These are phyloP conservation scores for Charina bottae DNA, from an alignment of 2,113 vertebrate species.

Conservation along the genomic window DNA sequence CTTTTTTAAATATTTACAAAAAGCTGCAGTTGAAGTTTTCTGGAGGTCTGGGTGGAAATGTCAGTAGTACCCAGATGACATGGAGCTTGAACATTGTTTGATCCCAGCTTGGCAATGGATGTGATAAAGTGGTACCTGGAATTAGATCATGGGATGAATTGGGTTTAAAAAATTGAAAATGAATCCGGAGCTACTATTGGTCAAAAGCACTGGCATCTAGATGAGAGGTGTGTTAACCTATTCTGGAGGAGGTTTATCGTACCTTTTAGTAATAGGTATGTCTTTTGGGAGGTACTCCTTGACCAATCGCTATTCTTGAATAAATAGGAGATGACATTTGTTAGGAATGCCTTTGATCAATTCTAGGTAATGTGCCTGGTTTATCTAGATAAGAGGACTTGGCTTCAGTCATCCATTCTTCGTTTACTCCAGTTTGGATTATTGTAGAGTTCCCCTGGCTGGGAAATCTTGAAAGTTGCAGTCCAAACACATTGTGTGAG, in stretches of 20 bases:
- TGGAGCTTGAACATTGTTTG: not conserved
- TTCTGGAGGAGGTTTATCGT: not conserved
- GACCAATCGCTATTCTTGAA: not conserved
- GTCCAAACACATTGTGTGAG: too few relatives aligned
- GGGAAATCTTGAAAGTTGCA: too few relatives aligned
- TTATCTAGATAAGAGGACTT: not conserved
- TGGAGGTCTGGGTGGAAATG: not conserved
- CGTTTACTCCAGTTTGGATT: not conserved
- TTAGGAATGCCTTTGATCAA: not conserved
- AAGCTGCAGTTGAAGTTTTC: not conserved
- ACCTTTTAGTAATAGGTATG: not conserved
- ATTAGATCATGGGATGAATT: not conserved
- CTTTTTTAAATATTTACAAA: not conserved
- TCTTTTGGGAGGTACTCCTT: not conserved
- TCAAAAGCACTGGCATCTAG: not conserved
- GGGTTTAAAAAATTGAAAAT: not conserved
- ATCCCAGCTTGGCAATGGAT: not conserved
- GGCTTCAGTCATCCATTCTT: not conserved
- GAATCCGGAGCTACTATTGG: not conserved
- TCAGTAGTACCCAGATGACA: not conserved
- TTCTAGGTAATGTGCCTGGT: not conserved
- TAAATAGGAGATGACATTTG: not conserved
- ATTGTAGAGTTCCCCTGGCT: not conserved
- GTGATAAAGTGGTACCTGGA: not conserved
- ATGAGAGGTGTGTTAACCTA: not conserved